Evolutionary conservation across 2,113 vertebrate genomes (phyloP).

Genomic region (Anoplopoma fimbria): DNA sequence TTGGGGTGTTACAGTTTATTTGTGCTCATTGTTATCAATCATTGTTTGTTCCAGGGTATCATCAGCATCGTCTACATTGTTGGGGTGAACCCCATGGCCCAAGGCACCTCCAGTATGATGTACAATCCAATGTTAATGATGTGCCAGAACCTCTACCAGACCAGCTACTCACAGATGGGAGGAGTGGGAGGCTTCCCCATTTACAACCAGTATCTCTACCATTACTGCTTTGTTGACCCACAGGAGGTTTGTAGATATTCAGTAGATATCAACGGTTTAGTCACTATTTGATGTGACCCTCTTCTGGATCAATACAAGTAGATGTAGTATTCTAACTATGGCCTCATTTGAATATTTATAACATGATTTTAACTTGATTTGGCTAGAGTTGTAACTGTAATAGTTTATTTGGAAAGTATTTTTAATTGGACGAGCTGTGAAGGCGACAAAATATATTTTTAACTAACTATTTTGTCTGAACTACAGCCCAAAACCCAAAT

Average conservation of each 20-base stretch:
- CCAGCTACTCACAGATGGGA: constrained; percentile 79
- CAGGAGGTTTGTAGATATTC: constrained; percentile 86
- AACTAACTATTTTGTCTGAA: neutral
- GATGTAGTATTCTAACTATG: neutral
- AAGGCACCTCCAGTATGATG: constrained; percentile 83
- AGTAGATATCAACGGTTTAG: neutral
- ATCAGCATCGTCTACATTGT: constrained; percentile 90
- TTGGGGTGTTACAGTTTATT: neutral
- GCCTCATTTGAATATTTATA: neutral
- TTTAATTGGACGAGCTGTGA: neutral
- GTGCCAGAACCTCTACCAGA: constrained; percentile 87
- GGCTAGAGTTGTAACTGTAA: neutral
- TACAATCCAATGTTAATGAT: constrained; percentile 88
- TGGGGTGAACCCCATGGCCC: constrained; percentile 90
- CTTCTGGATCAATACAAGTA: neutral
- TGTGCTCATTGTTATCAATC: neutral
- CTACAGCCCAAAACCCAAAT: neutral
- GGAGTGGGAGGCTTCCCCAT: constrained; percentile 77
- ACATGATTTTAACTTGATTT: neutral
- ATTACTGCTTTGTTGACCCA: constrained; percentile 94
- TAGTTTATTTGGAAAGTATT: neutral
- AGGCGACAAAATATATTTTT: neutral
- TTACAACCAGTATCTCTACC: constrained; percentile 92
- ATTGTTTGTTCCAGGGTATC: constrained; percentile 80
- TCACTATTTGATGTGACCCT: neutral